Base-by-base conservation (phyloP, 23 tunicate species). In the Halocynthia roretzi region DNA sequence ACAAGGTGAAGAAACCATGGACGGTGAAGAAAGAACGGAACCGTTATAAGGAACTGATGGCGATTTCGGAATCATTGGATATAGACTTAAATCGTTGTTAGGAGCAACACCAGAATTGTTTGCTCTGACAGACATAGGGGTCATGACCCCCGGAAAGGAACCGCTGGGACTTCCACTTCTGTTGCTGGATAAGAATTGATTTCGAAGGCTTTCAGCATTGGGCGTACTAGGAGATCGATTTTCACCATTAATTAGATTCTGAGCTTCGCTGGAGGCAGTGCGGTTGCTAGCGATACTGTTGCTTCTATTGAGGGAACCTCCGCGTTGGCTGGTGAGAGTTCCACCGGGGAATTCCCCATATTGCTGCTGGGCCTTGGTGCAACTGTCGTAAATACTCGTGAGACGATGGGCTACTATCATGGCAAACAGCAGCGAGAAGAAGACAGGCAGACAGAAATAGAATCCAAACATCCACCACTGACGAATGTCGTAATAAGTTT, bases 381-480 rank as follows among this genome's bases (percentile, higher is more conserved):
- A 74, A 8, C 56, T 74, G 7, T 74, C 78, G 63, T 74, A 64
- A 8, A 84, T 85, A 2, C 18, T 8, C 6, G 82, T 7, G 2
- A 89, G 80, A 57, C 84, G 87, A 7, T 77, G 81, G 0, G 96
- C 82, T 12, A 89, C 67, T 12, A 89, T 52, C 51, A 84, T 53
- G 5, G 88, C 88, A 15, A 83, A 80, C 18, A 89, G 51, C 18
- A 84, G 78, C 0, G 85, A 82, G 31, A 84, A 53, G 15, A 72
- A 75, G 6, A 84, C 64, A 6, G 96, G 96, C 11, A 89, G 62
- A 48, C 77, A 84, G 68, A 89, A 89, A 63, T 80, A 84, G 60
- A 83, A 89, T 7, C 71, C 82, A 68, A 89, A 56, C 6, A 83
- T 31, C 88, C 88, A 89, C 96, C 96, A 89, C 54, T 81, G 72